These are phyloP conservation scores for Drosophila mulleri DNA, from an alignment of 2,888 invertebrate genomes.

Conservation along the genomic window DNA sequence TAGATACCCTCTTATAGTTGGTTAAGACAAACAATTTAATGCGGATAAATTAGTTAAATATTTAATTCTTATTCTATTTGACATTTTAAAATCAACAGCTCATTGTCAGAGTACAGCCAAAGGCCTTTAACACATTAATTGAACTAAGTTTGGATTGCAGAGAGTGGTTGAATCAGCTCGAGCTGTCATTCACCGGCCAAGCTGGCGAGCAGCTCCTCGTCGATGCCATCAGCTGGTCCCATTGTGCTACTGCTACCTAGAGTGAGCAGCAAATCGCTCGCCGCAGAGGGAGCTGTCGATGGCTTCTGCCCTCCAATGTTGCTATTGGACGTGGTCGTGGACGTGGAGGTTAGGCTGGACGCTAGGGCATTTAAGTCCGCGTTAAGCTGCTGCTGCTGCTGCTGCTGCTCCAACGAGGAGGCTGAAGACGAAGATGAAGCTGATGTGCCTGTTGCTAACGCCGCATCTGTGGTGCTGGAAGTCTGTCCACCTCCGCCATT, in stretches of 20 bases:
- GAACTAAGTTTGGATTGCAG: slow-evolving; percentile 27
- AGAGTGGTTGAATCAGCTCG: slow-evolving; percentile 3
- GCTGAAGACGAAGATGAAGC: slow-evolving; percentile 26
- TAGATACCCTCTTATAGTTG: background rate
- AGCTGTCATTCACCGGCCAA: slow-evolving; percentile 74
- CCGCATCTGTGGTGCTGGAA: slow-evolving; percentile 38
- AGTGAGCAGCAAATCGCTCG: slow-evolving; percentile 46
- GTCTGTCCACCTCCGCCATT: slow-evolving; percentile 33
- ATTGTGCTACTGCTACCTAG: slow-evolving; percentile 27
- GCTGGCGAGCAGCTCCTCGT: slow-evolving; percentile 72
- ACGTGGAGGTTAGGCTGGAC: slow-evolving; percentile 13
- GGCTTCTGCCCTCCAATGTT: slow-evolving; percentile 21
- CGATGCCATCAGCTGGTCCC: slow-evolving; percentile 57
- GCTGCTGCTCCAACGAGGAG: slow-evolving; percentile 23
- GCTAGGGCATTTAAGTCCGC: slow-evolving; percentile 15
- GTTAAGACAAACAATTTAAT: background rate
- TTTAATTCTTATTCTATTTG: slow-evolving; percentile 4
- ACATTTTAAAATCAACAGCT: slow-evolving; percentile 13
- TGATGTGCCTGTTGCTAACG: slow-evolving; percentile 9
- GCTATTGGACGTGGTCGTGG: slow-evolving; percentile 8
- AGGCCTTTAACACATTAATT: slow-evolving; percentile 9
- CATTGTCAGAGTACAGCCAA: slow-evolving; percentile 7
- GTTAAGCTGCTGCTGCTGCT: slow-evolving; percentile 17
- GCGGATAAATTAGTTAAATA: background rate
- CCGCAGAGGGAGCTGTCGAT: slow-evolving; percentile 15